Conservation (phyloP, 2,888 invertebrate genomes). For the Steromphala cineraria region DNA sequence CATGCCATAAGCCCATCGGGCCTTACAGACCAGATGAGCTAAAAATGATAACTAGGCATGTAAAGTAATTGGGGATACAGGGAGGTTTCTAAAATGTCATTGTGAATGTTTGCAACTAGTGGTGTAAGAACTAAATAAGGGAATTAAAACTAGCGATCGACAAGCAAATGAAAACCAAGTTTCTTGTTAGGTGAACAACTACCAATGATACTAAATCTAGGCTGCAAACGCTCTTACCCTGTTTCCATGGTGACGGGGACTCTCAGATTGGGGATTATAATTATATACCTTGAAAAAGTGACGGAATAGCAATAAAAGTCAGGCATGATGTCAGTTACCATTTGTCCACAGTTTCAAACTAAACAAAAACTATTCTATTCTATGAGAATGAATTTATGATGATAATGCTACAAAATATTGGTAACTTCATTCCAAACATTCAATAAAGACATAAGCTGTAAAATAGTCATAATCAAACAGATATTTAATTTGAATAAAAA, state of each 20-base stretch:
- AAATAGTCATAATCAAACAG: not conserved
- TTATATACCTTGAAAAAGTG: conserved; percentile 42
- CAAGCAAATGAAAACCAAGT: not conserved
- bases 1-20: too few relatives aligned
- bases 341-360: too few relatives aligned
- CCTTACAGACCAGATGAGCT: too few relatives aligned
- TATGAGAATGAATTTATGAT: too few relatives aligned
- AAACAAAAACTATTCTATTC: too few relatives aligned
- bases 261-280: conserved; percentile 30
- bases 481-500: too few relatives aligned
- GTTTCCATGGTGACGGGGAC: conserved; percentile 6
- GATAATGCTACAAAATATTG: too few relatives aligned
- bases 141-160: not conserved
- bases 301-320: conserved; percentile 23
- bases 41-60: too few relatives aligned
- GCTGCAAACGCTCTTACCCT: conserved; percentile 2
- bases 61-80: too few relatives aligned
- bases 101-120: not conserved
- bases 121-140: not conserved
- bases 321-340: not conserved
- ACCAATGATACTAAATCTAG: not conserved
- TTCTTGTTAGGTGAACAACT: not conserved
- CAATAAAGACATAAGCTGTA: too few relatives aligned
- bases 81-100: not conserved
- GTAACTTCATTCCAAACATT: too few relatives aligned